Conservation (phyloP, 2,888 invertebrate genomes). For the Mythimna ferrago region DNA sequence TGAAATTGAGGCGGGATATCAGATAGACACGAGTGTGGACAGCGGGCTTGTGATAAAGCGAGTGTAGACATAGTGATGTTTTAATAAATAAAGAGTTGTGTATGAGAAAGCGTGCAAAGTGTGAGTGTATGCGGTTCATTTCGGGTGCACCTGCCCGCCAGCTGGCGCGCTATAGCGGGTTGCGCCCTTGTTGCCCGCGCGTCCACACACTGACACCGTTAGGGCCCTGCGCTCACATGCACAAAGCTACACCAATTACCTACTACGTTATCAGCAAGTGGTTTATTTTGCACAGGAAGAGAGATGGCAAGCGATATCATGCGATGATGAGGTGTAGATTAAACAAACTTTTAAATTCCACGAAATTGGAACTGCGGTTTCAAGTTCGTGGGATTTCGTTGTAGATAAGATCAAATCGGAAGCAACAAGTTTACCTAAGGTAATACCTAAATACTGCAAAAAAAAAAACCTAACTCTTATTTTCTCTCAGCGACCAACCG, state of each 20-base stretch:
- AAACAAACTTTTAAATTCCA: constrained; percentile 6
- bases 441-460: not conserved
- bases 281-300: constrained; percentile 9
- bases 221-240: constrained; percentile 48
- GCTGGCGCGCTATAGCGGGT: constrained; percentile 79
- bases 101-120: constrained; percentile 39
- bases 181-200: constrained; percentile 71
- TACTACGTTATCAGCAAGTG: constrained; percentile 2
- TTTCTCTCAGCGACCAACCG: not conserved
- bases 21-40: constrained; percentile 4
- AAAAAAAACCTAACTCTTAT: not conserved
- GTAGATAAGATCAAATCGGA: constrained; percentile 13
- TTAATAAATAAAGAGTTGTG: constrained; percentile 50
- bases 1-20: constrained; percentile 17
- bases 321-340: constrained; percentile 5
- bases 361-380: not conserved
- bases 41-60: constrained; percentile 31
- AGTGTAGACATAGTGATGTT: constrained; percentile 30
- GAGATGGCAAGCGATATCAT: constrained; percentile 23
- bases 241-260: constrained; percentile 37
- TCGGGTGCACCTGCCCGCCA: constrained; percentile 83
- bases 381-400: not conserved
- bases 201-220: constrained; percentile 69
- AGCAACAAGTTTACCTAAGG: not conserved
- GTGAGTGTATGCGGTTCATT: constrained; percentile 67